A percentile compares a stretch with the other conserved stretches of the same genome.
Conservation (phyloP, 2,888 invertebrate genomes). For the Allophyes oxyacanthae region DNA sequence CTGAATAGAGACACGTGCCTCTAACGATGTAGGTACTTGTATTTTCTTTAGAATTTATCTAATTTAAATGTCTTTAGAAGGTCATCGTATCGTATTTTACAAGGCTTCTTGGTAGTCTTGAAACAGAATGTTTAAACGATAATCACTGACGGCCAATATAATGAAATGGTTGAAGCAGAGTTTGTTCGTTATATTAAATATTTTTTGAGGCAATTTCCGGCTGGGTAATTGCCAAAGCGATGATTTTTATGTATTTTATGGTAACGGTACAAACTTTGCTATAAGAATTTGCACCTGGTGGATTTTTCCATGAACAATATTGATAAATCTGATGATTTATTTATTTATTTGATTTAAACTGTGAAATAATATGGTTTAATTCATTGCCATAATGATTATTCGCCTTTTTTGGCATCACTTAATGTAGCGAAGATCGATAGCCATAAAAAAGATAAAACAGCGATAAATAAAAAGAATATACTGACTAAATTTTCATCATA, state of each 20-base stretch:
- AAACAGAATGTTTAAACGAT: constrained; percentile 20
- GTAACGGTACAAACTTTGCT: constrained; percentile 7
- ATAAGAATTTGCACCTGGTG: constrained; percentile 3
- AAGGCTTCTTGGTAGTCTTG: constrained; percentile 9
- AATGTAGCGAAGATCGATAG: not conserved
- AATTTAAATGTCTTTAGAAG: constrained; percentile 36
- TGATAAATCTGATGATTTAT: not conserved
- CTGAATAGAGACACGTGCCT: constrained; percentile 53
- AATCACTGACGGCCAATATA: constrained; percentile 27
- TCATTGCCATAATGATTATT: too few species aligned
- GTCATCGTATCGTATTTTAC: constrained; percentile 1
- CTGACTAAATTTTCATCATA: constrained; percentile 2
- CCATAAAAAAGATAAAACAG: too few species aligned
- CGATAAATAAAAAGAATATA: too few species aligned
- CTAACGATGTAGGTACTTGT: constrained; percentile 43
- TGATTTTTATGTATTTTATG: constrained; percentile 38
- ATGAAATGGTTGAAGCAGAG: constrained; percentile 20
- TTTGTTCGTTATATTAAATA: constrained; percentile 46
- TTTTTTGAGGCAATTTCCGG: constrained; percentile 42
- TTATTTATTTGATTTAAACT: too few species aligned
- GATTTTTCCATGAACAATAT: not conserved
- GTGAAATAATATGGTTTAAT: too few species aligned
- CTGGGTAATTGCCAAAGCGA: constrained; percentile 12
- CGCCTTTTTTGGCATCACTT: too few species aligned
- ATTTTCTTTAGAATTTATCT: constrained; percentile 30